These are phyloP conservation scores for Vanessa tameamea DNA, from an alignment of 1,140 invertebrate species.

Conservation along the genomic window DNA sequence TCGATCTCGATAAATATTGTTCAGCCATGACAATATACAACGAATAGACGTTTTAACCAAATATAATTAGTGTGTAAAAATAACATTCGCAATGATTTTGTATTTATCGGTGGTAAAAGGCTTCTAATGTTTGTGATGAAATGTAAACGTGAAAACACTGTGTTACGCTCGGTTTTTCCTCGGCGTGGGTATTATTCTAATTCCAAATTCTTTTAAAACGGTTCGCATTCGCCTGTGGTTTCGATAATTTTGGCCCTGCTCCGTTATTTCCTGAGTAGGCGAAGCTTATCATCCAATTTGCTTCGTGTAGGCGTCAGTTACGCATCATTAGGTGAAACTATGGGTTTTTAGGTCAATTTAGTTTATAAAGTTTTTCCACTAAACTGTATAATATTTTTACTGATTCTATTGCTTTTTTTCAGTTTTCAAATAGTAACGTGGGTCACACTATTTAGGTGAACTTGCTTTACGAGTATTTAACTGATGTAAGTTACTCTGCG, in stretches of 20 bases:
- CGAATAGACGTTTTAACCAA: too few species aligned
- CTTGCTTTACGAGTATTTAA: background rate
- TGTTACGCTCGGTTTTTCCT: slow-evolving; percentile 31
- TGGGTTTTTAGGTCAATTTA: background rate
- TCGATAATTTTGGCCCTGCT: slow-evolving; percentile 60
- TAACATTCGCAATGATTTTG: too few species aligned
- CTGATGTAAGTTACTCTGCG: background rate
- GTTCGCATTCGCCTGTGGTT: slow-evolving; percentile 53
- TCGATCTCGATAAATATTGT: too few species aligned
- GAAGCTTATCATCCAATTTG: slow-evolving; percentile 40
- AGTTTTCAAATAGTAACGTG: background rate
- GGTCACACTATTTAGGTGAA: slow-evolving; percentile 6
- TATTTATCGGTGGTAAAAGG: background rate
- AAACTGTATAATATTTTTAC: background rate
- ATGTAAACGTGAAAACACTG: background rate
- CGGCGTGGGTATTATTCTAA: slow-evolving; percentile 51
- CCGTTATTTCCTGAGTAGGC: slow-evolving; percentile 66
- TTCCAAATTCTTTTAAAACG: slow-evolving; percentile 51
- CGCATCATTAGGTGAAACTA: slow-evolving; percentile 16
- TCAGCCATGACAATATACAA: too few species aligned
- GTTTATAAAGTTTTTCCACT: background rate
- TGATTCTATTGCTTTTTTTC: background rate
- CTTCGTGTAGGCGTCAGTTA: slow-evolving; percentile 29
- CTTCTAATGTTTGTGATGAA: background rate
- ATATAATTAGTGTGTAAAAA: too few species aligned